These are phyloP conservation scores for Asbolus verrucosus DNA, from an alignment of 1,140 invertebrate species.

Conservation along the genomic window DNA sequence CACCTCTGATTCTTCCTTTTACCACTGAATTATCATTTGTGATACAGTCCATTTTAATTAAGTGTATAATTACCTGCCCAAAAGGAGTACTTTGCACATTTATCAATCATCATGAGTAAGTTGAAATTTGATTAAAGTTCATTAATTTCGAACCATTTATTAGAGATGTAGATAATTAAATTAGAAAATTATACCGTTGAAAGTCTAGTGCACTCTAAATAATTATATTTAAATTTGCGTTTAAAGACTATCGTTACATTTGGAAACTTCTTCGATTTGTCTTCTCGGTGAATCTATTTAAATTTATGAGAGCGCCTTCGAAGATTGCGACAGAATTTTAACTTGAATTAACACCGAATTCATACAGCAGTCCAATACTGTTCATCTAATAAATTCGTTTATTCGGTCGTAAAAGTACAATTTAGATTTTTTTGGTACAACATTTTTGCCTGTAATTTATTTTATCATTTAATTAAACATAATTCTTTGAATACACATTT, in stretches of 20 bases:
- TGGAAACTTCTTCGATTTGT: slow-evolving; percentile 8
- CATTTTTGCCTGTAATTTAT: slow-evolving; percentile 13
- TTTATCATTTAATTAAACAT: slow-evolving; percentile 32
- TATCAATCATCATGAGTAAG: too few relatives aligned
- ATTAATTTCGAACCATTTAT: too few relatives aligned
- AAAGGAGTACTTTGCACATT: too few relatives aligned
- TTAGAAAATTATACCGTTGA: too few relatives aligned
- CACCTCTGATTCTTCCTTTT: too few relatives aligned
- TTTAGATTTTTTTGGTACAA: not conserved
- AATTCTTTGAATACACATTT: slow-evolving; percentile 5
- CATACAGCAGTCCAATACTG: slow-evolving; percentile 3
- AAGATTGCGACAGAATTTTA: not conserved
- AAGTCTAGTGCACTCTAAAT: slow-evolving; percentile 6
- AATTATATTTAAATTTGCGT: slow-evolving; percentile 20
- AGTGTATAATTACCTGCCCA: too few relatives aligned
- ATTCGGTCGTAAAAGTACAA: too few relatives aligned
- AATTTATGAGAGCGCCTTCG: not conserved
- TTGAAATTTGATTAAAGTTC: too few relatives aligned
- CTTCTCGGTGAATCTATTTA: not conserved
- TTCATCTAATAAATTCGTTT: too few relatives aligned
- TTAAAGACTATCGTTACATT: not conserved
- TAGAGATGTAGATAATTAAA: too few relatives aligned
- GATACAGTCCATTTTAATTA: too few relatives aligned
- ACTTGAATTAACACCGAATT: slow-evolving; percentile 5
- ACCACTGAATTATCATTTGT: too few relatives aligned